These are phyloP conservation scores for Aotus griseimembra DNA, from an alignment of 2,797 vertebrate species.

Conservation along the genomic window DNA sequence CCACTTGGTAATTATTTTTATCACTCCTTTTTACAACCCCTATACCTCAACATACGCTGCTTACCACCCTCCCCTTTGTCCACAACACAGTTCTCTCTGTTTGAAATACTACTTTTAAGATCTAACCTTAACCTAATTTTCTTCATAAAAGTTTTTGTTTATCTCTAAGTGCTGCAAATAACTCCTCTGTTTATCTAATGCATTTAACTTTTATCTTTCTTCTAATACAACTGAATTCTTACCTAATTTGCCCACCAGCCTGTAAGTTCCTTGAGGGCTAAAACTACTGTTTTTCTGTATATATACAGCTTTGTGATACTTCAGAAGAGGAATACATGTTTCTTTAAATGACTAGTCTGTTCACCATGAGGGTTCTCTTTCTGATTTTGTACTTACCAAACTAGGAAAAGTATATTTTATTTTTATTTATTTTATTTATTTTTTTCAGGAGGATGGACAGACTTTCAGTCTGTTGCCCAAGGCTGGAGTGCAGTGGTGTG, in stretches of 20 bases:
- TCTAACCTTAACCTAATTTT: neutral
- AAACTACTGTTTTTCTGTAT: neutral
- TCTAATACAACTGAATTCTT: neutral
- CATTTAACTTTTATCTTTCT: conserved; percentile 18
- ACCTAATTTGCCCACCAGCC: neutral
- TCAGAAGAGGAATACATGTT: neutral
- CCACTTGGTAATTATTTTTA: neutral
- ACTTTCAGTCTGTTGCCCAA: no score
- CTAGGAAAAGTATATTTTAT: neutral
- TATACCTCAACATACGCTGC: neutral
- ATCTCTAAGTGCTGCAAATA: neutral
- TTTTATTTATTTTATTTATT: no score
- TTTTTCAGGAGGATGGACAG: no score
- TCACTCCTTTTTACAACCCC: neutral
- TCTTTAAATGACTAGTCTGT: neutral
- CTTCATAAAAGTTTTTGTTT: conserved; percentile 26
- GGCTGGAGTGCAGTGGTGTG: no score
- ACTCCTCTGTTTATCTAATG: neutral
- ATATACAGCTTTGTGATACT: neutral
- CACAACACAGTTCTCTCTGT: neutral
- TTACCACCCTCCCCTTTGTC: neutral
- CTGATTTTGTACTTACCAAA: conserved; percentile 4
- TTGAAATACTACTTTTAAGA: neutral
- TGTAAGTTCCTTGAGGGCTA: neutral
- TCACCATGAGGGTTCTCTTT: neutral